phyloP scores from a whole-genome alignment of 2,113 vertebrate genomes.

The Taurulus bubalis region DNA sequence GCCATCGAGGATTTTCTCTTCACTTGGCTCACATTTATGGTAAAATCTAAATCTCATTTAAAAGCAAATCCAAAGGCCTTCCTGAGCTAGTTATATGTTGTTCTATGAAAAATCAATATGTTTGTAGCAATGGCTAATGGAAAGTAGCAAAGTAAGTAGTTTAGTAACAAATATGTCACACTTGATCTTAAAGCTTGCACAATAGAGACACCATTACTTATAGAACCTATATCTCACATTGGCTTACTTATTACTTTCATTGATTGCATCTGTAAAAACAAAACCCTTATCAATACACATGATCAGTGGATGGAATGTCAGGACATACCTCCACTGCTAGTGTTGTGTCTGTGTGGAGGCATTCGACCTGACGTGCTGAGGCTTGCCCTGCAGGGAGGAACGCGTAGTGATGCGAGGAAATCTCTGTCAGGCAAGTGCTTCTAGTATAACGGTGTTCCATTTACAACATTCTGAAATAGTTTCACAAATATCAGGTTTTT shows the following conservation, averaged over 20 bases:
- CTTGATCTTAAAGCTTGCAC: not conserved
- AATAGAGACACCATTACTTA: not conserved
- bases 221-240: not conserved
- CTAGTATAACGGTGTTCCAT: not conserved
- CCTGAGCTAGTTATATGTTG: not conserved
- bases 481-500: not conserved
- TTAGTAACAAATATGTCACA: not conserved
- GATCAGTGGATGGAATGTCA: constrained; percentile 24
- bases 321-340: constrained; percentile 6
- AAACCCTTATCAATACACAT: constrained; percentile 36
- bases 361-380: constrained; percentile 40
- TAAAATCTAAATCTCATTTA: constrained; percentile 5
- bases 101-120: not conserved
- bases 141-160: not conserved
- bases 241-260: constrained; percentile 57
- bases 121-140: not conserved
- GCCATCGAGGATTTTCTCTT: not conserved
- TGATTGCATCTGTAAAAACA: constrained; percentile 62
- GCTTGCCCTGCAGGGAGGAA: constrained; percentile 41
- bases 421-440: not conserved
- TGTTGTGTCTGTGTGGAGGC: constrained; percentile 60
- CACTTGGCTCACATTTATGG: not conserved
- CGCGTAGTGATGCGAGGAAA: not conserved
- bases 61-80: not conserved
- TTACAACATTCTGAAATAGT: not conserved